Percentiles rank a stretch among this genome's conserved stretches.
Evolutionary conservation across 1,140 invertebrate species (phyloP).

Genomic region (Solenopsis invicta): DNA sequence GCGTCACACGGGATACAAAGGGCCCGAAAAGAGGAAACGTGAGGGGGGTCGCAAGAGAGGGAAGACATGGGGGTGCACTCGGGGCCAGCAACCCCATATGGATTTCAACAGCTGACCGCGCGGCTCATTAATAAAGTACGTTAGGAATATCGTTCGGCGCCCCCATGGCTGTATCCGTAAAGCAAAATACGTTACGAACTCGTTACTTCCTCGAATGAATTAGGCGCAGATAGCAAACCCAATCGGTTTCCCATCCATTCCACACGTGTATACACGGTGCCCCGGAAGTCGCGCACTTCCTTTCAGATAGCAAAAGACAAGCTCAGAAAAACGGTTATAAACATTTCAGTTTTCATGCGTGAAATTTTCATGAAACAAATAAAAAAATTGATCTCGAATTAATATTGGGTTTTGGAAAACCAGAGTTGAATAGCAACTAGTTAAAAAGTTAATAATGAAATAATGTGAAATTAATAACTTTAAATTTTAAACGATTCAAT

Average conservation of each 20-base stretch:
- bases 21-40: conserved; percentile 27
- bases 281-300: conserved; percentile 54
- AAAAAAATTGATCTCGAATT: background rate
- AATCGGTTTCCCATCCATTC: conserved; percentile 34
- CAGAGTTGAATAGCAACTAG: no score
- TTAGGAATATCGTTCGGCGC: conserved; percentile 79
- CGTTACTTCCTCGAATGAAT: conserved; percentile 26
- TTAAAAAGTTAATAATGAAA: no score
- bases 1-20: conserved; percentile 48
- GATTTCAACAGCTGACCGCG: conserved; percentile 84
- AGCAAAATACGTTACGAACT: conserved; percentile 68
- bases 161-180: conserved; percentile 63
- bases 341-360: background rate
- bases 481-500: no score
- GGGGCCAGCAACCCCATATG: conserved; percentile 78
- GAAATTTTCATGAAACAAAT: background rate
- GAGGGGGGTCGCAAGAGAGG: conserved; percentile 22
- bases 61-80: conserved; percentile 64
- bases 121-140: conserved; percentile 86
- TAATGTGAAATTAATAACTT: no score
- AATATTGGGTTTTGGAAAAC: background rate
- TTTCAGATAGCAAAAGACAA: conserved; percentile 22
- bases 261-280: conserved; percentile 12
- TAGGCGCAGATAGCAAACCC: conserved; percentile 37
- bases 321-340: background rate